Evolutionary conservation across 2,888 invertebrate genomes (phyloP).

Genomic region (Prosopocoilus inquinatus): DNA sequence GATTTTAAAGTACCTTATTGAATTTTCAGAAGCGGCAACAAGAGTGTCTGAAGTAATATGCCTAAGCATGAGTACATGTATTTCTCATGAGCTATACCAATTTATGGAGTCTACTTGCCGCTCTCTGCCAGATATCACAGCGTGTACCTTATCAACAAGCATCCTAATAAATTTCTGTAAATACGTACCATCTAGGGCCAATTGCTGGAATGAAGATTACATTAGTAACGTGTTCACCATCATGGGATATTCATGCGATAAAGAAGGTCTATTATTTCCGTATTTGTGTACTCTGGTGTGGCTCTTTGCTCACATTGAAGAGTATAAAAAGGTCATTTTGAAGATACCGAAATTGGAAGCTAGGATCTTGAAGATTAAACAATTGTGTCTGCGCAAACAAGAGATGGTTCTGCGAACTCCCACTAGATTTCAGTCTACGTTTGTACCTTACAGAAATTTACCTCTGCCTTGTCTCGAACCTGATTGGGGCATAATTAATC

Average conservation of each 20-base stretch:
- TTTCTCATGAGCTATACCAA: slow-evolving; percentile 47
- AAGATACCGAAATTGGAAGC: slow-evolving; percentile 35
- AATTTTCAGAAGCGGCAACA: slow-evolving; percentile 49
- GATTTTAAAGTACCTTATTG: neutral
- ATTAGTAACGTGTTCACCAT: slow-evolving; percentile 62
- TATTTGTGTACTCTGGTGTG: slow-evolving; percentile 65
- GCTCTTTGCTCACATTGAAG: slow-evolving; percentile 60
- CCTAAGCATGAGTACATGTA: slow-evolving; percentile 38
- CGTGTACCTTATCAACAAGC: slow-evolving; percentile 55
- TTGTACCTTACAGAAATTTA: slow-evolving; percentile 7
- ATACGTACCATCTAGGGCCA: slow-evolving; percentile 59
- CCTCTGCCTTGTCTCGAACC: slow-evolving; percentile 36
- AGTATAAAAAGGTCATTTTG: slow-evolving; percentile 48
- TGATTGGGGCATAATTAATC: slow-evolving; percentile 46
- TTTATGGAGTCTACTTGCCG: slow-evolving; percentile 52
- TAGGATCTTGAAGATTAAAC: slow-evolving; percentile 37
- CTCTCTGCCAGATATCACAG: slow-evolving; percentile 61
- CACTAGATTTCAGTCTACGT: slow-evolving; percentile 31
- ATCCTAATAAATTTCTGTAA: slow-evolving; percentile 68
- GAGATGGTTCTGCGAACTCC: slow-evolving; percentile 38
- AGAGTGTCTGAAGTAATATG: slow-evolving; percentile 45
- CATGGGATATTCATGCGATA: slow-evolving; percentile 67
- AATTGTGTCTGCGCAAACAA: slow-evolving; percentile 38
- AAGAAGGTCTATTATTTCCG: slow-evolving; percentile 63
- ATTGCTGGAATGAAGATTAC: slow-evolving; percentile 61